Evolutionary conservation across 2,888 invertebrate species (phyloP), one percentile per base, ranked within the genome.

Genomic region (Nebria brevicollis): DNA sequence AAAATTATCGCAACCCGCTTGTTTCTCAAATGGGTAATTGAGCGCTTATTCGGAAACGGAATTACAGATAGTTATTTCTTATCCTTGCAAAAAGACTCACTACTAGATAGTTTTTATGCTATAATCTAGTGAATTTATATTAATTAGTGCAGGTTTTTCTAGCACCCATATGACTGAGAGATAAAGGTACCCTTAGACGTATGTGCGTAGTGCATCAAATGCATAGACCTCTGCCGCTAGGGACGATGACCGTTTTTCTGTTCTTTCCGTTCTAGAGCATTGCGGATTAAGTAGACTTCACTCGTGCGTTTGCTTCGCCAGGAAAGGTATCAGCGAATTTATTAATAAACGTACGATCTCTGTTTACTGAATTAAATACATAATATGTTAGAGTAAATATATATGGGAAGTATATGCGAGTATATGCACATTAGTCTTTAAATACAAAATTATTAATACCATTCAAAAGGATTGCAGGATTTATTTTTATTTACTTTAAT

Each of bases 121-220:
- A 54, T 54, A 54, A 54, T 54, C 54, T 54, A 54, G 54, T 54
- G 54, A 5, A 8, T 54, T 68, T 6, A 13, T 42, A 77, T 77
- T 78, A 78, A 78, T 78, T 64, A 78, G 73, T 65, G 26, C 66
- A 66, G 73, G 25, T 78, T 78, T 77, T 77, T 77, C 77, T 78
- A 66, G 78, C 78, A 72, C 79, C 79, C 79, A 79, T 79, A 79
- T 79, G 34, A 79, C 64, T 42, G 66, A 75, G 43, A 75, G 74
- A 79, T 79, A 75, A 79, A 79, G 79, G 79, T 79, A 79, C 79
- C 79, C 79, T 43, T 70, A 79, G 79, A 34, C 10, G 10, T 43
- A 26, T 70, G 25, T 7, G 70, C 13, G 15, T 15, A 25, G 26
- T 54, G 54, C 54, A 20, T 20, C 26, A 68, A 34, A 34, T 34